Evolutionary conservation across 2,113 vertebrate genomes (phyloP), one percentile per base, ranked within the genome.

Genomic region (Rhynchomys soricoides): DNA sequence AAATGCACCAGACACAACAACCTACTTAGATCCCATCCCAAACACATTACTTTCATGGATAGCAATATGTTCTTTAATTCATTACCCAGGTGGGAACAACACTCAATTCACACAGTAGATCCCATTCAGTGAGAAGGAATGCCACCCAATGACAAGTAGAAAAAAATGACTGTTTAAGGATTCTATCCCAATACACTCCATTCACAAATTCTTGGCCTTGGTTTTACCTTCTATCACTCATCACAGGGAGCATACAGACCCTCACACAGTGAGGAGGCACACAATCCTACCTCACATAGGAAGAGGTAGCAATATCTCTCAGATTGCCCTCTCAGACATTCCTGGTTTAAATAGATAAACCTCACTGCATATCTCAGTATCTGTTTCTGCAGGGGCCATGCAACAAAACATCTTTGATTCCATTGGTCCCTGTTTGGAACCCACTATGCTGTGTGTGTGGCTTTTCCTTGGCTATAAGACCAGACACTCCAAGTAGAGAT

Each of bases 61-160:
- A 78, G 15, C 7, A 78, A 19, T 50, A 50, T 78, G 75, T 78
- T 78, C 48, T 78, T 34, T 78, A 50, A 78, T 78, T 52, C 6
- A 4, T 31, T 17, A 34, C 4, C 45, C 2, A 0, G 29, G 3
- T 34, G 3, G 48, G 8, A 31, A 78, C 15, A 34, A 3, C 3
- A 78, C 16, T 50, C 29, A 15, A 37, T 7, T 78, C 15, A 52
- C 16, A 19, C 15, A 78, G 31, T 48, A 19, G 7, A 34, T 21
- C 45, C 45, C 29, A 78, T 34, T 52, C 48, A 21, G 8, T 3
- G 34, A 52, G 29, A 16, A 9, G 26, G 3, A 13, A 7, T 2
- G 16, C 16, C 3, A 52, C 13, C 6, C 29, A 50, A 34, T 52
- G 22, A 19, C 29, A 52, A 78, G 29, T 78, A 50, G 45, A 34